phyloP scores from a whole-genome alignment of 1,140 invertebrate species.

The Plectrocnemia conspersa region DNA sequence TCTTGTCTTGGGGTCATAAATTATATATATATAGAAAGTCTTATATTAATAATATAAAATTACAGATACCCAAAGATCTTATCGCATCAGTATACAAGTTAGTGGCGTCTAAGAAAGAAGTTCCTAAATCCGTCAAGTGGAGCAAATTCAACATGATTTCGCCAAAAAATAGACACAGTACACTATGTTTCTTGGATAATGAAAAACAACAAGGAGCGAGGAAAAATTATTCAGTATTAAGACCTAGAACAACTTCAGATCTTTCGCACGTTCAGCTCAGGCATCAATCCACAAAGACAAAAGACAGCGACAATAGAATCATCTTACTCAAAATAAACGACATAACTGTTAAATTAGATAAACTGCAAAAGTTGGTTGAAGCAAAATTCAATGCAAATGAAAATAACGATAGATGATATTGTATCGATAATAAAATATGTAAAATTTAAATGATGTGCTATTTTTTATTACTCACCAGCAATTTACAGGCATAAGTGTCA shows the following conservation, averaged over 20 bases:
- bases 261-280: conserved; percentile 6
- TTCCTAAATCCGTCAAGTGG: conserved; percentile 30
- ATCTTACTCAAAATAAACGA: conserved; percentile 45
- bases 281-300: too few species aligned
- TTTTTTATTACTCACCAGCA: conserved; percentile 52
- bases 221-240: neutral
- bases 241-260: conserved; percentile 27
- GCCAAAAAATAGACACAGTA: conserved; percentile 3
- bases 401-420: conserved; percentile 34
- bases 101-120: conserved; percentile 62
- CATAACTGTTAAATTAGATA: conserved; percentile 44
- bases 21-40: conserved; percentile 1
- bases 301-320: conserved; percentile 20
- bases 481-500: conserved; percentile 53
- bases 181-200: neutral
- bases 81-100: conserved; percentile 67
- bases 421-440: conserved; percentile 3
- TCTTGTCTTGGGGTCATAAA: neutral
- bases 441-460: neutral
- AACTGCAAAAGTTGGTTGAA: conserved; percentile 42
- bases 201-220: neutral
- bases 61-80: conserved; percentile 65
- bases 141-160: too few species aligned
- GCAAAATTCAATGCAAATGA: conserved; percentile 40
- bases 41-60: conserved; percentile 17